phyloP scores from a whole-genome alignment of 2,113 vertebrate genomes.

The Sciurus niger region DNA sequence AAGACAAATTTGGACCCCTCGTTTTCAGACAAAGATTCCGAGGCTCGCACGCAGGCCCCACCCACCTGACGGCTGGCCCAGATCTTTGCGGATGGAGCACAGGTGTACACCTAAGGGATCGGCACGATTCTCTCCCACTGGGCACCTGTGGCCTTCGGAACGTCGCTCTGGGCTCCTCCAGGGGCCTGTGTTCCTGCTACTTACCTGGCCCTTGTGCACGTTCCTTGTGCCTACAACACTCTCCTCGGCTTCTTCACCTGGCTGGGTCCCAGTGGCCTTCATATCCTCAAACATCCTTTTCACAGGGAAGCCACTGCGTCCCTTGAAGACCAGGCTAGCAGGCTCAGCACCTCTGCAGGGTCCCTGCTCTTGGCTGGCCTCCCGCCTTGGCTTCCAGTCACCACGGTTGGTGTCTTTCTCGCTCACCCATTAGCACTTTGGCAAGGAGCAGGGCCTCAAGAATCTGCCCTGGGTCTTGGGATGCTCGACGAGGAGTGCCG shows the following conservation, averaged over 20 bases:
- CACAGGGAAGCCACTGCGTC: background rate
- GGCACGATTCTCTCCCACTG: no score
- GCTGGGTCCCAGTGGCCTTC: accelerated
- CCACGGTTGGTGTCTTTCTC: background rate
- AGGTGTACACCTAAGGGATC: accelerated
- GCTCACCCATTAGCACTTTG: background rate
- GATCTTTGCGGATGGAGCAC: no score
- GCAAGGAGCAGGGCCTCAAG: accelerated
- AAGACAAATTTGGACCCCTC: background rate
- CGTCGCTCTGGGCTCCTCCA: background rate
- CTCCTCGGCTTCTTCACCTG: background rate
- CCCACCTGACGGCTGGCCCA: accelerated
- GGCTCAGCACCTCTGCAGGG: background rate
- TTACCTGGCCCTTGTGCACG: accelerated
- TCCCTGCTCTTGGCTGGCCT: no score
- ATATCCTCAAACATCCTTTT: background rate
- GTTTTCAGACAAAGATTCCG: background rate
- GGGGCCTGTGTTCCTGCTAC: accelerated
- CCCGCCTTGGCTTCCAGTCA: no score
- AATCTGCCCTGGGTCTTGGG: background rate
- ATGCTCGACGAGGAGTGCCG: background rate
- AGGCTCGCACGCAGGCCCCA: background rate
- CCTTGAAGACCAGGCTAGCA: background rate
- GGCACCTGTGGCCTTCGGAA: accelerated
- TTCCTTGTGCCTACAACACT: background rate